Base-by-base conservation (phyloP, 35 echinoderm and acorn worm genomes). In the Stichopus chloronotus region DNA sequence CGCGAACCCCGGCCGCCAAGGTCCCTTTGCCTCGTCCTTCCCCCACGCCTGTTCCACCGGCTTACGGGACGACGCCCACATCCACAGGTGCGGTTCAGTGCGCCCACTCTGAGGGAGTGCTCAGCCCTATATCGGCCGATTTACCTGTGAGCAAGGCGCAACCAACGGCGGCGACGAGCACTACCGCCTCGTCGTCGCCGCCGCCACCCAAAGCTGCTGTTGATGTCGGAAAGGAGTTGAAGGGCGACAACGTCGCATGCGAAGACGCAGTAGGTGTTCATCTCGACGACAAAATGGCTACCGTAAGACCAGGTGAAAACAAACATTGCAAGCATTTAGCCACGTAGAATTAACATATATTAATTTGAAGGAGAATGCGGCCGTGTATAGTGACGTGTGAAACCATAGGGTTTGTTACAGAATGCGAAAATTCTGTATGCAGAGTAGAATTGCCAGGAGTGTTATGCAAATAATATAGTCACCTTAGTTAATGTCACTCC, bases 101-200 rank as follows among this genome's bases (percentile, higher is more conserved):
- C 55, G 55, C 24, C 82, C 82, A 58, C 57, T 85, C 82, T 20
- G 82, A 85, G 54, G 82, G 54, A 85, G 54, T 85, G 13, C 82
- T 85, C 82, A 85, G 82, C 55, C 82, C 82, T 19, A 59, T 85
- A 58, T 85, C 82, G 52, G 82, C 82, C 17, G 82, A 85, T 58
- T n/a, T 85, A 19, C 82, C 82, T 58, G 55, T 85, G 8, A 58
- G 82, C 57, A 85, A 85, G 82, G 57, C 55, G n/a, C 69, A 74
- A 6, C 69, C 69, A 20, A 23, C 82, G 11, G 56, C 55, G 13
- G 57, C 25, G 54, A 85, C 25, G 9, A 58, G 25, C 7, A 59
- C 55, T 56, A 78, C 76, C 3, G 52, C 57, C 55, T 85, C 82
- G 17, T 85, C 82, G 55, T n/a, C 17, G 13, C 69, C 69, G 2